These are phyloP conservation scores for Thamnophis sirtalis DNA, from an alignment of 2,113 vertebrate genomes.

Conservation along the genomic window DNA sequence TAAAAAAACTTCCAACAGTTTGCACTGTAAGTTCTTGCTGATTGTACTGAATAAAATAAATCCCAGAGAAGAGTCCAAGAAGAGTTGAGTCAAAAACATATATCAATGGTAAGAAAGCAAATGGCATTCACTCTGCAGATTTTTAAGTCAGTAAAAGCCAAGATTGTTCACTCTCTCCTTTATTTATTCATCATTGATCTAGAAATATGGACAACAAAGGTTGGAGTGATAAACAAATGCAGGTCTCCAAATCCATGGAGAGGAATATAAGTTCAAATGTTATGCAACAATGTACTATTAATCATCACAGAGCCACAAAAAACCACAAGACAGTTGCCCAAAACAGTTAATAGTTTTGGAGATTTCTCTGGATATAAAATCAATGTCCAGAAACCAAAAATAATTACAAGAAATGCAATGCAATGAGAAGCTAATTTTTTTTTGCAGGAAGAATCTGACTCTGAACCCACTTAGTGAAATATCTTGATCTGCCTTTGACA, in stretches of 20 bases:
- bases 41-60: neutral
- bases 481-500: neutral
- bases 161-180: neutral
- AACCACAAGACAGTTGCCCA: neutral
- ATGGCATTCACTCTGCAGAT: neutral
- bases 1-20: neutral
- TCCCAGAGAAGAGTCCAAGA: neutral
- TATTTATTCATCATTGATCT: neutral
- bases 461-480: neutral
- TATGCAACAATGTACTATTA: neutral
- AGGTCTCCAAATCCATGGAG: neutral
- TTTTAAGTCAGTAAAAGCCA: neutral
- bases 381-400: neutral
- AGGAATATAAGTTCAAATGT: neutral
- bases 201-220: neutral
- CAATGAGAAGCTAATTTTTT: neutral
- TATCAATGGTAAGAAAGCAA: neutral
- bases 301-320: neutral
- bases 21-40: neutral
- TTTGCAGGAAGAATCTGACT: neutral
- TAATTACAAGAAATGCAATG: neutral
- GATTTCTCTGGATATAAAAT: neutral
- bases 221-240: neutral
- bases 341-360: neutral
- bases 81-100: neutral